Percentiles rank a stretch among this genome's conserved stretches.
Evolutionary conservation across 2,113 vertebrate species (phyloP).

Genomic region (Lanius collurio): DNA sequence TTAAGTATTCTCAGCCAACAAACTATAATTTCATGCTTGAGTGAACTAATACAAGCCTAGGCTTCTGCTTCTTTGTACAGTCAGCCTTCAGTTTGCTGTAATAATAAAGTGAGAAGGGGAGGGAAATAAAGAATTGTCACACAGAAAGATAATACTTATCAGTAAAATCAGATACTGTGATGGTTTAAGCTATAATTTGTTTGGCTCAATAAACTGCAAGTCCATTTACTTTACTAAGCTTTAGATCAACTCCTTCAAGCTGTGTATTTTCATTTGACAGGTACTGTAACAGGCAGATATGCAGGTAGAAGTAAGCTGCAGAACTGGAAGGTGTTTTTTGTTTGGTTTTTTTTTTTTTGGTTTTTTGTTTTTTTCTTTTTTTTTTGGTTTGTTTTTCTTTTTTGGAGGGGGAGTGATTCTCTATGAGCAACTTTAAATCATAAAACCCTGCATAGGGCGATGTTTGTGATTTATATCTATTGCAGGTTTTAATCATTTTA

Average conservation of each 20-base stretch:
- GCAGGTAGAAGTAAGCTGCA: neutral
- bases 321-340: neutral
- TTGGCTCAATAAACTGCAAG: neutral
- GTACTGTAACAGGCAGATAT: neutral
- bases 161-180: neutral
- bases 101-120: neutral
- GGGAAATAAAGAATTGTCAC: neutral
- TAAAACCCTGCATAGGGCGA: neutral
- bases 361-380: neutral
- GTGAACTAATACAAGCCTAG: conserved; percentile 26
- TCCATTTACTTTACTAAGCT: neutral
- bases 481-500: neutral
- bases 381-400: too few species aligned
- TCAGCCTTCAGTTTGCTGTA: neutral
- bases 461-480: neutral
- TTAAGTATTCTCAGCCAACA: conserved; percentile 50
- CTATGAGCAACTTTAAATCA: neutral
- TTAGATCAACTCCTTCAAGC: neutral
- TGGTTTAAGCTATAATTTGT: neutral
- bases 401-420: neutral
- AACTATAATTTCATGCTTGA: conserved; percentile 61
- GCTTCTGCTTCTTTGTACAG: neutral
- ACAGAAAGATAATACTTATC: neutral
- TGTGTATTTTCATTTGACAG: neutral
- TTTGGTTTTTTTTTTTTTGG: neutral